phyloP scores from a whole-genome alignment of 2,797 vertebrate species.

The Echeneis naucrates region DNA sequence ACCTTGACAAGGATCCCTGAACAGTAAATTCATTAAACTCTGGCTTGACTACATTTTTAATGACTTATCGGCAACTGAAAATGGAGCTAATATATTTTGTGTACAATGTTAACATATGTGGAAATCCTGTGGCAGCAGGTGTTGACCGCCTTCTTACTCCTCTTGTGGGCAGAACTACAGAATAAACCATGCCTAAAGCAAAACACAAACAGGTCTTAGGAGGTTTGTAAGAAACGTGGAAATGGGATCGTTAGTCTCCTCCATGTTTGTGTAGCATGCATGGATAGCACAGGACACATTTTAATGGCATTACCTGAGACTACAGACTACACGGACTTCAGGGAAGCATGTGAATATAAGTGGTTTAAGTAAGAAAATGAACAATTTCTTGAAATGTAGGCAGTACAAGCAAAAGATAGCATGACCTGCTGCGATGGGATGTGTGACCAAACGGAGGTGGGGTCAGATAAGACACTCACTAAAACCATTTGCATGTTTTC shows the following conservation, averaged over 20 bases:
- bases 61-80: conserved; percentile 1
- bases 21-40: conserved; percentile 9
- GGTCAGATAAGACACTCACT: neutral
- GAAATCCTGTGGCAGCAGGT: neutral
- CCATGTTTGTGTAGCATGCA: neutral
- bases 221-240: neutral
- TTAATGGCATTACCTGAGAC: no score
- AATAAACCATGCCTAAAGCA: neutral
- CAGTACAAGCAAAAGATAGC: neutral
- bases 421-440: neutral
- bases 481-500: conserved; percentile 9
- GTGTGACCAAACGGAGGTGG: neutral
- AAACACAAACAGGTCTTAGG: no score
- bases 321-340: neutral
- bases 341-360: neutral
- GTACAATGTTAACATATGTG: neutral
- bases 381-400: conserved; percentile 1
- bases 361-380: neutral
- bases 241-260: neutral
- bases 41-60: conserved; percentile 4
- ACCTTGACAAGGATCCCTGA: conserved; percentile 8
- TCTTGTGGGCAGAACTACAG: neutral
- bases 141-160: neutral
- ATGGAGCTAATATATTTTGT: neutral
- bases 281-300: neutral